Conservation (phyloP, 2,113 vertebrate genomes). For the Cyanoramphus novaezelandiae region DNA sequence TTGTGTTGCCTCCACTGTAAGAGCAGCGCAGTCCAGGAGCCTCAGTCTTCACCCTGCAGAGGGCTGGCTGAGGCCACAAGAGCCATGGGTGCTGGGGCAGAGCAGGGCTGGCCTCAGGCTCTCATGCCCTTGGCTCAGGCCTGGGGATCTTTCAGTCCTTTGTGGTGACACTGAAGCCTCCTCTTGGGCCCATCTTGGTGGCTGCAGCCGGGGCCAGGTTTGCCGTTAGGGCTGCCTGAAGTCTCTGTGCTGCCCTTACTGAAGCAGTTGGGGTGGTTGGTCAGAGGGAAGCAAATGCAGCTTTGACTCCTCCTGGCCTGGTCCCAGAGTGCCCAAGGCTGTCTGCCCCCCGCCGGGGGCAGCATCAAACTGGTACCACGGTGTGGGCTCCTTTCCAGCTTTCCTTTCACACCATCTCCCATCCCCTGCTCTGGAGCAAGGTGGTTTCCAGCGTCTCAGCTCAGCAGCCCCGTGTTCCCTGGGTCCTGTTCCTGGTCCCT, state of each 20-base stretch:
- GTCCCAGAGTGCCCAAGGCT: too few species aligned
- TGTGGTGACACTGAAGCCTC: not conserved
- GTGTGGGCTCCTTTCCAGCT: not conserved
- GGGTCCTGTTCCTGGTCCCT: too few species aligned
- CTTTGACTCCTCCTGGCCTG: not conserved
- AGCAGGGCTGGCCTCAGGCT: not conserved
- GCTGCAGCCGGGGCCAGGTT: not conserved
- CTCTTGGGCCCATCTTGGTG: not conserved
- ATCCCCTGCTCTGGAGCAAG: not conserved
- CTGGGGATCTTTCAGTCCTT: not conserved
- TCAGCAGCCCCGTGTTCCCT: not conserved
- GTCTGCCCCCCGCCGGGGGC: too few species aligned
- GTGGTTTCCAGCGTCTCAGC: fast-evolving
- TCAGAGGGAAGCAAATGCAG: too few species aligned
- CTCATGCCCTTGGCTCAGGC: not conserved
- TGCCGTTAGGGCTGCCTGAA: not conserved
- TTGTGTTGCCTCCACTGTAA: not conserved
- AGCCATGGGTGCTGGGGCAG: fast-evolving
- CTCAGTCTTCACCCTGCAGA: too few species aligned
- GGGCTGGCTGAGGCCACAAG: not conserved
- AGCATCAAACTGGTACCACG: fast-evolving
- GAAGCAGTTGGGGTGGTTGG: not conserved
- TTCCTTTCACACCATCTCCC: fast-evolving
- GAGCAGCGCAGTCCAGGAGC: not conserved
- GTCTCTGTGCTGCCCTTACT: fast-evolving